A percentile compares a stretch with the other conserved stretches of the same genome.
Evolutionary conservation across 2,888 invertebrate genomes (phyloP).

Genomic region (Timema cristinae): DNA sequence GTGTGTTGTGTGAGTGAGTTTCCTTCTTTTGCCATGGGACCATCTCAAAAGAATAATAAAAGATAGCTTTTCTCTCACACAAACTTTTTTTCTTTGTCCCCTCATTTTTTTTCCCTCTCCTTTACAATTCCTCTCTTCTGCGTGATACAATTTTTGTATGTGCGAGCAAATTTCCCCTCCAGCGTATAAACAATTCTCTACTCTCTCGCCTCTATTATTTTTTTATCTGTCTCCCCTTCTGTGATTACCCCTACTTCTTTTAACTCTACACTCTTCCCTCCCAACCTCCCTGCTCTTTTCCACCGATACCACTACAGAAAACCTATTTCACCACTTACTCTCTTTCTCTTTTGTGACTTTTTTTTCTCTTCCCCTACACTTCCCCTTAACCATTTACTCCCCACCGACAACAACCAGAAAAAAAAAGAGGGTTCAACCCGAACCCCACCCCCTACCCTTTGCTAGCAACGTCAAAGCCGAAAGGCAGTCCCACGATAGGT

Average conservation of each 20-base stretch:
- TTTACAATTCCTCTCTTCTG: neutral
- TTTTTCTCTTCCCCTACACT: constrained; percentile 24
- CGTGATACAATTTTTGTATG: constrained; percentile 15
- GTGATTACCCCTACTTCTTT: constrained; percentile 21
- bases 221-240: constrained; percentile 16
- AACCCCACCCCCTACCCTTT: constrained; percentile 19
- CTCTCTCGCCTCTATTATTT: constrained; percentile 10
- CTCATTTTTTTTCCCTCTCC: constrained; percentile 10
- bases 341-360: constrained; percentile 8
- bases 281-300: constrained; percentile 5
- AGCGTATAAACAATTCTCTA: constrained; percentile 18
- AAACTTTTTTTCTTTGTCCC: too few relatives aligned
- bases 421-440: constrained; percentile 12
- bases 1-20: too few relatives aligned
- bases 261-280: constrained; percentile 2
- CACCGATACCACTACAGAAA: constrained; percentile 19
- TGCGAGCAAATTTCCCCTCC: constrained; percentile 26
- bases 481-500: constrained; percentile 34
- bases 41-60: constrained; percentile 22
- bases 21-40: constrained; percentile 4
- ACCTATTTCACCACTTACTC: constrained; percentile 9
- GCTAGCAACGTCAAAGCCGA: constrained; percentile 28
- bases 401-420: too few relatives aligned
- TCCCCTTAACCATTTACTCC: constrained; percentile 7
- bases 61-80: too few relatives aligned